Percentiles rank a stretch among this genome's conserved stretches.
These are phyloP conservation scores for Clarias platycephalus DNA, from an alignment of 2,797 vertebrate genomes.

Conservation along the genomic window DNA sequence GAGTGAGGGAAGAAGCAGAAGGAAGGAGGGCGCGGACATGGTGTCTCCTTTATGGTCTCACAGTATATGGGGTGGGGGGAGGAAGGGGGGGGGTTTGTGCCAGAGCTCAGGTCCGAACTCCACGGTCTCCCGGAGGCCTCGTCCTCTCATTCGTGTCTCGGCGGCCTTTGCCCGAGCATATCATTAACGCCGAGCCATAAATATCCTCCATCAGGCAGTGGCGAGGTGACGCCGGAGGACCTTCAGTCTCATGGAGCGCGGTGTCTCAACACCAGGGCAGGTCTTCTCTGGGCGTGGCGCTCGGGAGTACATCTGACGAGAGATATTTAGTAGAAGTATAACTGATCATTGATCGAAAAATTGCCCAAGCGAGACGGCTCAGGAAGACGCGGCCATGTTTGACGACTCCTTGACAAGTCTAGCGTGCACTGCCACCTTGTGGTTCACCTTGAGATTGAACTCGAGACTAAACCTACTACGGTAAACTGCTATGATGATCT, in stretches of 20 bases:
- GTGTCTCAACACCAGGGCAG: conserved; percentile 59
- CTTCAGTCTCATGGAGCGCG: conserved; percentile 69
- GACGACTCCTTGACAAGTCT: neutral
- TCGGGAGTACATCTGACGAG: neutral
- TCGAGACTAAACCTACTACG: neutral
- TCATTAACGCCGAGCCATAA: conserved; percentile 75
- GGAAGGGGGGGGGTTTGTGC: conserved; percentile 63
- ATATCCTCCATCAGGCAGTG: conserved; percentile 64
- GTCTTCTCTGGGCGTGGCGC: neutral
- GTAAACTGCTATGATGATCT: neutral
- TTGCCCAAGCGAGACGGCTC: neutral
- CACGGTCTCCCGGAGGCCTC: conserved; percentile 49
- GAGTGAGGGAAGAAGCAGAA: conserved; percentile 59
- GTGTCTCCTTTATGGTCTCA: conserved; percentile 76
- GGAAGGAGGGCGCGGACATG: conserved; percentile 52
- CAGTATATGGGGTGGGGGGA: conserved; percentile 61
- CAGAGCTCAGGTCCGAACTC: conserved; percentile 62
- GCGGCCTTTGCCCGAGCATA: conserved; percentile 72
- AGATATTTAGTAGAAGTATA: neutral
- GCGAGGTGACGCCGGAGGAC: conserved; percentile 61
- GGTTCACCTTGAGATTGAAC: conserved; percentile 63
- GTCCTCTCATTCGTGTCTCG: conserved; percentile 65
- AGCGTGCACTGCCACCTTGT: conserved; percentile 72
- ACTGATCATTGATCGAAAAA: neutral
- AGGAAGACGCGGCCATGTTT: neutral